Evolutionary conservation across 1,140 invertebrate genomes (phyloP).

Genomic region (Stegodyphus mimosarum): DNA sequence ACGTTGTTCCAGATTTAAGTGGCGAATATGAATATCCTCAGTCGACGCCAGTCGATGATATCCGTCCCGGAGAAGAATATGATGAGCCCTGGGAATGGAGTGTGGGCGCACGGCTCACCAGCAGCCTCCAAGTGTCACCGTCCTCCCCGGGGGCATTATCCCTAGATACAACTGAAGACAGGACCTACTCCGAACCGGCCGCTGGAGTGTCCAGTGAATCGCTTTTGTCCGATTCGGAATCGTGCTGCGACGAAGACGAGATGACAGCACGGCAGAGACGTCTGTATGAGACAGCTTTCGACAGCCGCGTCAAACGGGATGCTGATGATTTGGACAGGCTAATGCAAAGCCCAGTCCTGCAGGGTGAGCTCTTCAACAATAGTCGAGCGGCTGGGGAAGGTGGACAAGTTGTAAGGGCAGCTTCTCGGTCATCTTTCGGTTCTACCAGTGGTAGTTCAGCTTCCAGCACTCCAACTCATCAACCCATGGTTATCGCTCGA

Average conservation of each 20-base stretch:
- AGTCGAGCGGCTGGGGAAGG: conserved; percentile 10
- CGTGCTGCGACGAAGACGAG: conserved; percentile 46
- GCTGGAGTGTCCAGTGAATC: conserved; percentile 48
- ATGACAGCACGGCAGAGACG: conserved; percentile 70
- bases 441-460: conserved; percentile 39
- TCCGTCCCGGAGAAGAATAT: conserved; percentile 50
- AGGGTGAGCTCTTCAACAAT: conserved; percentile 39
- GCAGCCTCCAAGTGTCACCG: conserved; percentile 47
- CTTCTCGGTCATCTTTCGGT: conserved; percentile 50
- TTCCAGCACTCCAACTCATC: conserved; percentile 53
- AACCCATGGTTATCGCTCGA: conserved; percentile 35
- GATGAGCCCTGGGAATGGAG: conserved; percentile 61
- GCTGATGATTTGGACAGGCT: conserved; percentile 84
- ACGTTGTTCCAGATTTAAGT: conserved; percentile 25
- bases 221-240: conserved; percentile 34
- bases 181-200: conserved; percentile 17
- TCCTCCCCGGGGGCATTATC: conserved; percentile 26
- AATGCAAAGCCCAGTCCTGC: conserved; percentile 81
- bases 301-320: conserved; percentile 83
- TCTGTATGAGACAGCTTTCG: conserved; percentile 89
- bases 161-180: conserved; percentile 28
- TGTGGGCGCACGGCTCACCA: conserved; percentile 47
- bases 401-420: conserved; percentile 19
- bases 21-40: conserved; percentile 12
- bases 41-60: conserved; percentile 16